These are phyloP conservation scores for Lagopus leucura DNA, from an alignment of 2,113 vertebrate species.

Conservation along the genomic window DNA sequence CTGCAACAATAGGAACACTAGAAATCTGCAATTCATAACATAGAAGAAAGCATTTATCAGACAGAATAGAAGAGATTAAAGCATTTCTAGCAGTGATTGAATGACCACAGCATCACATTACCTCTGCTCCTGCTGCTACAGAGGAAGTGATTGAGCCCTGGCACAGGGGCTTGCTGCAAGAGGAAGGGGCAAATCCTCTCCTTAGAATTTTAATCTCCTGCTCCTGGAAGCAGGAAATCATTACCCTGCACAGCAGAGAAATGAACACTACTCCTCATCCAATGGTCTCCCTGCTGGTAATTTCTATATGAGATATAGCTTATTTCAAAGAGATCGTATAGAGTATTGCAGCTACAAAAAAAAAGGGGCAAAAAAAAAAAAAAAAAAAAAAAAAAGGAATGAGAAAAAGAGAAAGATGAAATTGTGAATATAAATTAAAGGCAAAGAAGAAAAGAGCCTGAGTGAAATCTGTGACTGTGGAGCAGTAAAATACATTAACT, in stretches of 20 bases:
- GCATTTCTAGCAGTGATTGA: slow-evolving; percentile 29
- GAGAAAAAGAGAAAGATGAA: background rate
- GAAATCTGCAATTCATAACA: slow-evolving; percentile 60
- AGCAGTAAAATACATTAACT: slow-evolving; percentile 17
- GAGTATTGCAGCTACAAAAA: background rate
- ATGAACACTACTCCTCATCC: background rate
- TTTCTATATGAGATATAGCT: background rate
- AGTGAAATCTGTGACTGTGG: background rate
- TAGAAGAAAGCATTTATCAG: slow-evolving; percentile 48
- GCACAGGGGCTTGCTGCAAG: slow-evolving; percentile 37
- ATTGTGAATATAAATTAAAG: slow-evolving; percentile 9
- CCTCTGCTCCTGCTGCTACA: slow-evolving; percentile 8
- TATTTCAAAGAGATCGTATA: slow-evolving; percentile 24
- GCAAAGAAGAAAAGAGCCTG: background rate
- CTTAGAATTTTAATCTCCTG: slow-evolving; percentile 53
- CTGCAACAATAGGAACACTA: slow-evolving; percentile 47
- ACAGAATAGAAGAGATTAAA: slow-evolving; percentile 41
- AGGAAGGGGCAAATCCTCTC: slow-evolving; percentile 53
- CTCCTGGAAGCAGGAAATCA: slow-evolving; percentile 23
- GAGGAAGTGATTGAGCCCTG: slow-evolving; percentile 22
- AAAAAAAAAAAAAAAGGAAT: background rate
- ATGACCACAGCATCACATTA: slow-evolving; percentile 11
- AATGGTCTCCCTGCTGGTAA: slow-evolving; percentile 20
- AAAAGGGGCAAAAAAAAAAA: background rate
- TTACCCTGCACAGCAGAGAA: background rate